Evolutionary conservation across 2,113 vertebrate genomes (phyloP).

Genomic region (Ciconia maguari): DNA sequence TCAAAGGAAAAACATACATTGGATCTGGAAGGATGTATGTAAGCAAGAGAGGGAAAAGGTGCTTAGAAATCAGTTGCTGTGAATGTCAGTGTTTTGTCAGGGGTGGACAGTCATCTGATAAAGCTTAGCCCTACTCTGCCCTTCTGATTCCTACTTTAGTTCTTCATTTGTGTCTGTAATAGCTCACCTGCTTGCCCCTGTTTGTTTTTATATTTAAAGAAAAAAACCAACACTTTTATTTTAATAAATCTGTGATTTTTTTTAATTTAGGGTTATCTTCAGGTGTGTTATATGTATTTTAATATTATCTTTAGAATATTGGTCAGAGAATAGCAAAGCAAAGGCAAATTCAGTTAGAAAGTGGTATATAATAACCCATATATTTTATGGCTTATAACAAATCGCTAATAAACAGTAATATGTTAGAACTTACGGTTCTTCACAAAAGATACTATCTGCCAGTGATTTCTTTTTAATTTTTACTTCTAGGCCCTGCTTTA

Average conservation of each 20-base stretch:
- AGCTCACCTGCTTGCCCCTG: not conserved
- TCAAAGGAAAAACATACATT: not conserved
- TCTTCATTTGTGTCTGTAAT: not conserved
- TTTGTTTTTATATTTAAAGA: not conserved
- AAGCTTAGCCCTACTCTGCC: not conserved
- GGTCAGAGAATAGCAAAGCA: not conserved
- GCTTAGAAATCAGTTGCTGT: not conserved
- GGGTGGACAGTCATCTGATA: not conserved
- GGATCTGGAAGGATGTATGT: not conserved
- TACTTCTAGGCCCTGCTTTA: not conserved
- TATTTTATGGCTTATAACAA: not conserved
- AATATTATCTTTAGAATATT: not conserved
- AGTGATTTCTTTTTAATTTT: not conserved
- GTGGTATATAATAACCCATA: not conserved
- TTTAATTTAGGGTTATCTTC: not conserved
- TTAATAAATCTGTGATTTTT: not conserved
- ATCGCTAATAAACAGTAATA: not conserved
- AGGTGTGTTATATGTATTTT: not conserved
- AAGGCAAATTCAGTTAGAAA: not conserved
- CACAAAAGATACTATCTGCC: not conserved
- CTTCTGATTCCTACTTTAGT: not conserved
- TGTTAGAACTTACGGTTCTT: accelerated
- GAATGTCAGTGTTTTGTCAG: not conserved
- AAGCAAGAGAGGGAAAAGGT: not conserved
- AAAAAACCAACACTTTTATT: accelerated